These are phyloP conservation scores for Clarias batrachus DNA, from an alignment of 2,113 vertebrate genomes.

Conservation along the genomic window DNA sequence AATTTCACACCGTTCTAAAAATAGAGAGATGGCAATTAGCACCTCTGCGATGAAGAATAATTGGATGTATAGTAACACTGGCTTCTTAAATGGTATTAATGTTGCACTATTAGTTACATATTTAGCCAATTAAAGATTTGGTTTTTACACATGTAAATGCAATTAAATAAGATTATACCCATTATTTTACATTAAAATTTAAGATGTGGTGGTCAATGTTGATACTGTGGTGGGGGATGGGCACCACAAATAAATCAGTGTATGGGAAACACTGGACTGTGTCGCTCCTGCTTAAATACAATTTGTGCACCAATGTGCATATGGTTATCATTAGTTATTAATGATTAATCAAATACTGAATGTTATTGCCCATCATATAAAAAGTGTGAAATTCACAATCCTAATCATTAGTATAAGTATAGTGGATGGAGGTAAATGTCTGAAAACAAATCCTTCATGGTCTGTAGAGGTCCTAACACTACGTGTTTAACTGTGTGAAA, in stretches of 20 bases:
- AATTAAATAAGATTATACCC: too few species aligned
- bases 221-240: too few species aligned
- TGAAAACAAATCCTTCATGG: neutral
- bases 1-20: conserved; percentile 40
- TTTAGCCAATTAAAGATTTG: neutral
- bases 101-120: neutral
- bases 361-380: too few species aligned
- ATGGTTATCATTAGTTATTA: too few species aligned
- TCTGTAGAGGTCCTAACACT: neutral
- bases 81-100: neutral
- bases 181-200: too few species aligned
- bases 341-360: too few species aligned
- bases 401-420: neutral
- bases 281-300: too few species aligned
- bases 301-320: too few species aligned
- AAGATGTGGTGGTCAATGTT: too few species aligned
- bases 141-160: neutral
- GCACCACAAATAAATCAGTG: too few species aligned
- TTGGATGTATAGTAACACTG: conserved; percentile 1
- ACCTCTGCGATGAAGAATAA: neutral
- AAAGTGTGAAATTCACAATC: too few species aligned
- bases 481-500: conserved; percentile 9
- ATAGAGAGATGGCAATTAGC: conserved; percentile 16
- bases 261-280: too few species aligned
- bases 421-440: neutral